phyloP scores from a whole-genome alignment of 2,797 vertebrate genomes.

The Hyperoplus immaculatus region DNA sequence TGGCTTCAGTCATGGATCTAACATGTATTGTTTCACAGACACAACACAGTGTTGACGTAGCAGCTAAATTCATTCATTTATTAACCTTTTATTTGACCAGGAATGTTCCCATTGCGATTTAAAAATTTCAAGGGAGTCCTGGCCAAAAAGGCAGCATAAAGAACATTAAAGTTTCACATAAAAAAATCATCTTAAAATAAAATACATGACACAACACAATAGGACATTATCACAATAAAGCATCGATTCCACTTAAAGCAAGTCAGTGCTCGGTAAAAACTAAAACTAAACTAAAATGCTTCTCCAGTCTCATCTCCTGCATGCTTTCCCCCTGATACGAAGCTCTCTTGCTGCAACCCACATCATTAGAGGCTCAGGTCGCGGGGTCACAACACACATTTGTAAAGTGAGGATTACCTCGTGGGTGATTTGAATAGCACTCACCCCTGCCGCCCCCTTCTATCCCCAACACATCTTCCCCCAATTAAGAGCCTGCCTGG shows the following conservation, averaged over 20 bases:
- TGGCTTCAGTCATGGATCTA: neutral
- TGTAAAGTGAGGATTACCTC: conserved; percentile 84
- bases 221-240: too few relatives aligned
- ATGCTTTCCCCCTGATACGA: conserved; percentile 38
- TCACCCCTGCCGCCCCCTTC: conserved; percentile 68
- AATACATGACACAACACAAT: too few relatives aligned
- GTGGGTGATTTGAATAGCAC: conserved; percentile 80
- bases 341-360: conserved; percentile 55
- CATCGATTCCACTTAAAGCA: too few relatives aligned
- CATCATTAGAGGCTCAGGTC: conserved; percentile 74
- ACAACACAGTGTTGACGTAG: too few relatives aligned
- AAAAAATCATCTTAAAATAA: too few relatives aligned
- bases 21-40: conserved; percentile 3
- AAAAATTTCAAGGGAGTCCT: too few relatives aligned
- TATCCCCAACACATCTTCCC: conserved; percentile 42
- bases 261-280: too few relatives aligned
- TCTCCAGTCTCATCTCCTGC: conserved; percentile 43
- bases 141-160: too few relatives aligned
- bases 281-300: neutral
- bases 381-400: conserved; percentile 81
- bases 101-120: too few relatives aligned
- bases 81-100: too few relatives aligned
- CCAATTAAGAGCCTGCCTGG: conserved; percentile 76
- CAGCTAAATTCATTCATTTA: too few relatives aligned
- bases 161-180: too few relatives aligned